Percentiles rank a stretch among this genome's conserved stretches.
These are phyloP conservation scores for Ctenodactylus gundi DNA, from an alignment of 2,113 vertebrate genomes.

Conservation along the genomic window DNA sequence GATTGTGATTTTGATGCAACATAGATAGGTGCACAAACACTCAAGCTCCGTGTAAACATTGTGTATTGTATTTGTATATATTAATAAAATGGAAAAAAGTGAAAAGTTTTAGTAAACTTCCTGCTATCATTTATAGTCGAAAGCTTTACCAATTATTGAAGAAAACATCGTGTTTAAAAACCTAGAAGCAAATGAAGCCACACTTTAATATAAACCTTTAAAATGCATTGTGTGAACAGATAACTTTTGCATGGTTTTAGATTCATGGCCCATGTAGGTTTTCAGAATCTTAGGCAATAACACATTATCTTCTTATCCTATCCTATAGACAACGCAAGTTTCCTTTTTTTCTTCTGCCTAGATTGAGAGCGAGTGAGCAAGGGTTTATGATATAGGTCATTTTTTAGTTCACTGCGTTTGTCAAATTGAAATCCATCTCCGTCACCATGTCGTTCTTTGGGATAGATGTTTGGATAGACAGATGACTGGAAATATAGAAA, in stretches of 20 bases:
- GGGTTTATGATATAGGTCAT: conserved; percentile 42
- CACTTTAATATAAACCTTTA: conserved; percentile 25
- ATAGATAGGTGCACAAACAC: no score
- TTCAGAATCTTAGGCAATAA: not conserved
- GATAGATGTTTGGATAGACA: conserved; percentile 18
- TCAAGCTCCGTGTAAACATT: no score
- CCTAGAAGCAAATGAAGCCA: not conserved
- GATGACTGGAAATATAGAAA: not conserved
- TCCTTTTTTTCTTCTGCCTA: not conserved
- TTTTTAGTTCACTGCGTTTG: conserved; percentile 59
- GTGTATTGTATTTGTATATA: no score
- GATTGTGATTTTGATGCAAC: no score
- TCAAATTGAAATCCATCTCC: conserved; percentile 60
- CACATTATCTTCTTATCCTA: not conserved
- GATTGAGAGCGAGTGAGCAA: not conserved
- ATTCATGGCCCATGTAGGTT: not conserved
- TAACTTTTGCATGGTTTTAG: not conserved
- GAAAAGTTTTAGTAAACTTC: not conserved
- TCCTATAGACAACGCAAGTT: not conserved
- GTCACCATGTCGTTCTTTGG: conserved; percentile 43
- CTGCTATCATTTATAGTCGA: not conserved
- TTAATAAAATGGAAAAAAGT: no score
- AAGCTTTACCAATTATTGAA: not conserved
- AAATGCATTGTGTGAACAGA: not conserved
- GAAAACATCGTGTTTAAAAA: not conserved